Evolutionary conservation across 2,888 invertebrate genomes (phyloP), one percentile per base, ranked within the genome.

Genomic region (Sinhomidia bicolor): DNA sequence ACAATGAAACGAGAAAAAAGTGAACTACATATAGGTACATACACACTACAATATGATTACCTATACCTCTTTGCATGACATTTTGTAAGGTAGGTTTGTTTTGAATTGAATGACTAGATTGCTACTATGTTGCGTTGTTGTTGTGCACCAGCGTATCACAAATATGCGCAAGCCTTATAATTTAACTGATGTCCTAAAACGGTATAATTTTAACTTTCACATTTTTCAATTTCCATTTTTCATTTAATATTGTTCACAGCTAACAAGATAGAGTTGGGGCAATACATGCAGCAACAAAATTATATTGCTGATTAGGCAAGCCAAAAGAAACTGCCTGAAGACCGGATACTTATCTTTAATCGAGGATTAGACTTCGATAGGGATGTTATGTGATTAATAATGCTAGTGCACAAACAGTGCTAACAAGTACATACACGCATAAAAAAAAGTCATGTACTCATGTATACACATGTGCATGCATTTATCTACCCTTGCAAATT

Each of bases 301-400:
- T 71, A 74, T 74, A 32, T 54, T 12, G 36, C n/a, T 41, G 83
- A 76, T 84, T 84, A 60, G 60, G 83, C 83, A 76, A 74, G 74
- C 74, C 44, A 41, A 14, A 41, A 78, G 60, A 62, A 68, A 32
- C 68, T 83, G 57, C 83, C 36, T 74, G 54, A 41, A 74, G 74
- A 83, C 83, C 74, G 83, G 74, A 83, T 82, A 82, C 68, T 82
- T 82, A 82, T 83, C 83, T 83, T 74, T 74, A 83, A 83, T 74
- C 83, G 51, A 83, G 83, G 44, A 83, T 83, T 83, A 83, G 60
- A 71, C 74, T 74, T 83, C 57, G 74, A 60, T 54, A 83, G 23
- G 29, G 71, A 83, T 54, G 68, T 32, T 57, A 41, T 60, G 29
- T 26, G 36, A 36, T 60, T 29, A 47, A 32, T 68, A 29, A 71